These are phyloP conservation scores for Oegoconia quadripuncta DNA, from an alignment of 2,888 invertebrate genomes.

Conservation along the genomic window DNA sequence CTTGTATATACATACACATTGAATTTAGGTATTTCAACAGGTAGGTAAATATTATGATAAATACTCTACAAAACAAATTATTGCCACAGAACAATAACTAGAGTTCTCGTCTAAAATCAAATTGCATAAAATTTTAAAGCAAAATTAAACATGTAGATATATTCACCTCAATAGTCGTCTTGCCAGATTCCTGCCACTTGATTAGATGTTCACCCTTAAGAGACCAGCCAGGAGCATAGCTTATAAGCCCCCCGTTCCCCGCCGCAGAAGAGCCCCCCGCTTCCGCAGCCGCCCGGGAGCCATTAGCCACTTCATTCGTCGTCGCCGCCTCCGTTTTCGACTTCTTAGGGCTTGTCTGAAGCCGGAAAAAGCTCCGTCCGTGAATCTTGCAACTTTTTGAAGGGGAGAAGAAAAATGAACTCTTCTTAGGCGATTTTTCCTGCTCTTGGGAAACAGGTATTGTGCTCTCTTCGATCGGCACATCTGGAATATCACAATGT, in stretches of 20 bases:
- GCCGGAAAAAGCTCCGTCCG: constrained; percentile 73
- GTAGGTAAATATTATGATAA: too few species aligned
- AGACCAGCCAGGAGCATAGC: constrained; percentile 81
- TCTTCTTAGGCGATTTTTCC: constrained; percentile 74
- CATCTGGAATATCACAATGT: constrained; percentile 39
- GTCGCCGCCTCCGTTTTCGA: constrained; percentile 54
- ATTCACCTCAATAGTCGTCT: constrained; percentile 78
- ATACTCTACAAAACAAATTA: too few species aligned
- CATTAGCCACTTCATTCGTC: constrained; percentile 38
- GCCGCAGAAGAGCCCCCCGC: constrained; percentile 35
- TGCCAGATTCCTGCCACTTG: constrained; percentile 81
- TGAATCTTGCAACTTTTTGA: constrained; percentile 74
- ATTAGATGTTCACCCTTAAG: constrained; percentile 80
- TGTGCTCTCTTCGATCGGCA: constrained; percentile 38
- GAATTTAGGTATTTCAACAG: too few species aligned
- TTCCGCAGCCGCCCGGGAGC: constrained; percentile 28
- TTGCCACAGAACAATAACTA: too few species aligned
- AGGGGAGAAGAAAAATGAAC: constrained; percentile 75
- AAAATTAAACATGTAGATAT: not conserved
- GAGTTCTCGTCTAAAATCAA: too few species aligned
- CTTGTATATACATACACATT: too few species aligned
- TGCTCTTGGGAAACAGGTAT: constrained; percentile 61
- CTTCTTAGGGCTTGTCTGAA: constrained; percentile 74
- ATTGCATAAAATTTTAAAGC: too few species aligned
- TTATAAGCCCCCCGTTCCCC: constrained; percentile 70